Evolutionary conservation across 1,140 invertebrate species (phyloP), one percentile per base, ranked within the genome.

Genomic region (Nasonia longicornis): DNA sequence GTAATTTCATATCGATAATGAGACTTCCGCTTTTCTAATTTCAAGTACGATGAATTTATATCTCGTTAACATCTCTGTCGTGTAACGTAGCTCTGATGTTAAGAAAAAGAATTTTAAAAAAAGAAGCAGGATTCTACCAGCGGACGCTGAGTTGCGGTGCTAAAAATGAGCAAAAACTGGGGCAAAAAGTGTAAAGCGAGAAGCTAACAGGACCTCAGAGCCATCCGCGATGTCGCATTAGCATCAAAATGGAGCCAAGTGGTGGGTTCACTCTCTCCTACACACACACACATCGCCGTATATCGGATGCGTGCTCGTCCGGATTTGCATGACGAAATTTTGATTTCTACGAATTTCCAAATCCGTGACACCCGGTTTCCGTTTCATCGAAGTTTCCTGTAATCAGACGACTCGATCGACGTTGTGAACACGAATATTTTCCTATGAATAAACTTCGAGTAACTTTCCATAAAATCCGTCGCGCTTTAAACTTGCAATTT

Each of bases 281-380:
- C 66, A 29, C 66, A 31, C 66, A 31, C 29, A 35, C 4, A 35
- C 26, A 26, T 26, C 26, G 31, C 31, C 31, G 3, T 0, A 35
- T 35, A 35, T 67, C 66, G 29, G 82, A 85, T 79, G 29, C 73
- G 78, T 29, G 73, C 45, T 3, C 20, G 20, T 74, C 29, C 52
- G 81, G 77, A 85, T 84, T 86, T 81, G 80, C 83, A 85, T 86
- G 82, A 84, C 81, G 84, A 58, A n/a, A 84, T 84, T 79, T 83
- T 72, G 75, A 84, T 80, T 71, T 80, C 77, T 67, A 4, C 8
- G 26, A 29, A 67, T 29, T 14, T 67, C 4, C 31, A 22, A 31
- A 16, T 52, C 48, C 16, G 48, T 2, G 2, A 20, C 16, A 20
- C 52, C 52, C 7, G 7, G 1, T 58, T 16, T 67, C 7, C 66